Evolutionary conservation across 2,888 invertebrate genomes (phyloP).

Genomic region (Parnassius apollo): DNA sequence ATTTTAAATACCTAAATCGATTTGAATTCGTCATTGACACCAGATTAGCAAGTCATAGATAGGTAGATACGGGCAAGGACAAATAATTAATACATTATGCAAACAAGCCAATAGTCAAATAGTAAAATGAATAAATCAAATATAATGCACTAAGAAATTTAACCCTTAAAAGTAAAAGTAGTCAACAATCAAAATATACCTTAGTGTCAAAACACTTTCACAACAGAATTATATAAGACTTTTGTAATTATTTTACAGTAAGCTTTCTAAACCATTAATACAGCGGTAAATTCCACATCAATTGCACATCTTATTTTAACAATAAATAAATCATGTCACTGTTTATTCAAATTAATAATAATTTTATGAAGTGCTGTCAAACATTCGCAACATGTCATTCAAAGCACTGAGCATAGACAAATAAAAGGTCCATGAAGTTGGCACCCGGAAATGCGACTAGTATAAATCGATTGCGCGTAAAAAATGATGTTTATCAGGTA

Average conservation of each 20-base stretch:
- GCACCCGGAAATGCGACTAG: too few species aligned
- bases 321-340: slow-evolving; percentile 42
- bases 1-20: slow-evolving; percentile 30
- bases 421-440: too few species aligned
- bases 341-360: slow-evolving; percentile 51
- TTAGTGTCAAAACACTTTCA: slow-evolving; percentile 49
- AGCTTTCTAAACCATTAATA: slow-evolving; percentile 30
- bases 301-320: slow-evolving; percentile 33
- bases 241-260: slow-evolving; percentile 27
- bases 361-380: slow-evolving; percentile 50
- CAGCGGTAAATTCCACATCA: slow-evolving; percentile 31
- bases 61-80: slow-evolving; percentile 17
- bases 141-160: slow-evolving; percentile 27
- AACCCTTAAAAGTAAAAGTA: slow-evolving; percentile 55
- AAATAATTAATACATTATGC: slow-evolving; percentile 6
- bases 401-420: neutral
- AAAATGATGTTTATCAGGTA: too few species aligned
- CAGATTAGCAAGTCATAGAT: slow-evolving; percentile 22
- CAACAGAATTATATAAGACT: slow-evolving; percentile 39
- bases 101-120: neutral
- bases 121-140: slow-evolving; percentile 19
- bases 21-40: slow-evolving; percentile 40
- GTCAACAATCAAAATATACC: slow-evolving; percentile 57
- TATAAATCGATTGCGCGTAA: too few species aligned
- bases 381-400: slow-evolving; percentile 43